These are phyloP conservation scores for Syrrhaptes paradoxus DNA, from an alignment of 2,113 vertebrate species.

Conservation along the genomic window DNA sequence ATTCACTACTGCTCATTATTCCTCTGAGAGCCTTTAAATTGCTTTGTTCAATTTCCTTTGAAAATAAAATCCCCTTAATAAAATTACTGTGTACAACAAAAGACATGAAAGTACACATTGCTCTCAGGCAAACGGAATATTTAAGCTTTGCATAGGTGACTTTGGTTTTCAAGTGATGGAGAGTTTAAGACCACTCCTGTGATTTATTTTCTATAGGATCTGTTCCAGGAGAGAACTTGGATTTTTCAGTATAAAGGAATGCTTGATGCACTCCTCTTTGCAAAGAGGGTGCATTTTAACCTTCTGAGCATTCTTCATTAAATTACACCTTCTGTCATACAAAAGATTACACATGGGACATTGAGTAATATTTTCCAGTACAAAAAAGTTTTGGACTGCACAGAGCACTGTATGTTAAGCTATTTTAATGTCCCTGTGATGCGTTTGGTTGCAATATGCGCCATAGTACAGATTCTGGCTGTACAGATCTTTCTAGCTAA, in stretches of 20 bases:
- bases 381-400: neutral
- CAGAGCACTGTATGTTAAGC: neutral
- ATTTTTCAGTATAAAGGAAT: neutral
- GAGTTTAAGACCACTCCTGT: neutral
- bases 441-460: neutral
- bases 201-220: neutral
- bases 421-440: neutral
- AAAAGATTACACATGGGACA: neutral
- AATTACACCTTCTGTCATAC: neutral
- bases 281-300: neutral
- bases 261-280: neutral
- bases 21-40: slow-evolving; percentile 33
- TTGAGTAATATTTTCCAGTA: neutral
- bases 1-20: slow-evolving; percentile 23
- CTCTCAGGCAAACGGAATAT: neutral
- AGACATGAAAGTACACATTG: neutral
- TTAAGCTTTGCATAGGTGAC: neutral
- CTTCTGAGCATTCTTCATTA: neutral
- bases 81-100: slow-evolving; percentile 22
- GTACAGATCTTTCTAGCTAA: neutral
- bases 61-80: slow-evolving; percentile 41
- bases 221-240: neutral
- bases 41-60: slow-evolving; percentile 33
- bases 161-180: neutral
- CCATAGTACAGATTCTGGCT: neutral